Conservation (phyloP, 2,797 vertebrate genomes). For the Sebastes hubbsi region DNA sequence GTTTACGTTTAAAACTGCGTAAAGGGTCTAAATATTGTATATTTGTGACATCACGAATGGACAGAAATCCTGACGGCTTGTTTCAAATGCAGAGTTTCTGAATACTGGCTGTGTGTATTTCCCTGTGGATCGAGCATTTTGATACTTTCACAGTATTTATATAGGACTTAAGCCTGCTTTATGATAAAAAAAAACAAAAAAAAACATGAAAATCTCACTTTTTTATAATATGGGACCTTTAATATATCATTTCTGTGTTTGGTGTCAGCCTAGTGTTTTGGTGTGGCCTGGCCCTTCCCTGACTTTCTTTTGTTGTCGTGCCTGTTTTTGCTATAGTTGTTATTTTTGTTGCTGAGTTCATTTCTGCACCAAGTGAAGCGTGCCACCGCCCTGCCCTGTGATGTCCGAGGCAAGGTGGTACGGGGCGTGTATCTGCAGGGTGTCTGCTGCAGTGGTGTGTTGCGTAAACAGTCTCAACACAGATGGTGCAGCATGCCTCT, state of each 20-base stretch:
- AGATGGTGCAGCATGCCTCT: slow-evolving; percentile 63
- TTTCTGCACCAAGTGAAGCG: slow-evolving; percentile 14
- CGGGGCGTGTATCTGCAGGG: slow-evolving; percentile 38
- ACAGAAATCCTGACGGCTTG: too few relatives aligned
- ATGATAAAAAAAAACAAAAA: too few relatives aligned
- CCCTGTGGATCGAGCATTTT: too few relatives aligned
- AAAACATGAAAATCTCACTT: too few relatives aligned
- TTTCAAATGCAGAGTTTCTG: too few relatives aligned
- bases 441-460: slow-evolving; percentile 46
- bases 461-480: slow-evolving; percentile 68
- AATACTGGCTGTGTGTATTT: too few relatives aligned
- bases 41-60: too few relatives aligned
- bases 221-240: too few relatives aligned
- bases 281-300: background rate
- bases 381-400: slow-evolving; percentile 21
- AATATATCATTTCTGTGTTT: background rate
- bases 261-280: background rate
- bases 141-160: too few relatives aligned
- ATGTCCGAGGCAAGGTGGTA: slow-evolving; percentile 47
- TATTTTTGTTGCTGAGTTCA: slow-evolving; percentile 38
- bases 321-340: slow-evolving; percentile 1
- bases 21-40: too few relatives aligned
- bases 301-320: slow-evolving; percentile 5
- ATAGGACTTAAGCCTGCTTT: too few relatives aligned
- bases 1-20: too few relatives aligned